Percentiles rank a stretch among this genome's conserved stretches.
Evolutionary conservation across 2,888 invertebrate genomes (phyloP).

Genomic region (Chaitophorus viminalis): DNA sequence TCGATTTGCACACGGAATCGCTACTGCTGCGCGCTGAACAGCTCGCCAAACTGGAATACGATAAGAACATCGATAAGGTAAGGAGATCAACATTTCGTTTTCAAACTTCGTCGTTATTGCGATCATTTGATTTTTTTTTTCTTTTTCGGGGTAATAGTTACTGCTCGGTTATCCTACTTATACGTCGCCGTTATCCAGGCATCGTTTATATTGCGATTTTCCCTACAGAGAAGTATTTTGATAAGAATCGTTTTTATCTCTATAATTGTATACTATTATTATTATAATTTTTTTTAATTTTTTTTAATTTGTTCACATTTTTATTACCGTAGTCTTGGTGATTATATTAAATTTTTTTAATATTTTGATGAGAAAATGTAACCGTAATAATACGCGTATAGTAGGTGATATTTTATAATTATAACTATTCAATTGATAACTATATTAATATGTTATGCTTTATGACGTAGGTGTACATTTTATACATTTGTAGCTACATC

Average conservation of each 20-base stretch:
- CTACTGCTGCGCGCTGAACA: conserved; percentile 87
- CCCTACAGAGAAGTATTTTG: conserved; percentile 60
- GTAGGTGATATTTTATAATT: neutral
- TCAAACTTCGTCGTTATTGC: conserved; percentile 12
- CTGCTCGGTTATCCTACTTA: conserved; percentile 62
- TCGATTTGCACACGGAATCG: conserved; percentile 85
- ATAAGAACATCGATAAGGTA: conserved; percentile 86
- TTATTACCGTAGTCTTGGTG: conserved; percentile 19
- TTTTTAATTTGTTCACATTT: conserved; percentile 39
- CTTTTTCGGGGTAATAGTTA: conserved; percentile 58
- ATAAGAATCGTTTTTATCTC: conserved; percentile 26
- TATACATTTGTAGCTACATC: neutral
- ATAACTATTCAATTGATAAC: too few relatives aligned
- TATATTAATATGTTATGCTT: neutral
- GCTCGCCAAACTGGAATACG: conserved; percentile 80
- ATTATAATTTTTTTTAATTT: conserved; percentile 11
- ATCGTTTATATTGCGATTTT: conserved; percentile 59
- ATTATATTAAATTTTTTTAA: neutral
- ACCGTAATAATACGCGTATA: neutral
- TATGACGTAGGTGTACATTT: neutral
- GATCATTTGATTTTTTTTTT: conserved; percentile 22
- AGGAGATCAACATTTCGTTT: conserved; percentile 64
- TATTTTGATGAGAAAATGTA: conserved; percentile 10
- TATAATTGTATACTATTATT: conserved; percentile 8
- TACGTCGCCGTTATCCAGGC: conserved; percentile 56